A percentile compares a stretch with the other conserved stretches of the same genome.
Conservation (phyloP, 2,797 vertebrate species). For the Falco novaeseelandiae region DNA sequence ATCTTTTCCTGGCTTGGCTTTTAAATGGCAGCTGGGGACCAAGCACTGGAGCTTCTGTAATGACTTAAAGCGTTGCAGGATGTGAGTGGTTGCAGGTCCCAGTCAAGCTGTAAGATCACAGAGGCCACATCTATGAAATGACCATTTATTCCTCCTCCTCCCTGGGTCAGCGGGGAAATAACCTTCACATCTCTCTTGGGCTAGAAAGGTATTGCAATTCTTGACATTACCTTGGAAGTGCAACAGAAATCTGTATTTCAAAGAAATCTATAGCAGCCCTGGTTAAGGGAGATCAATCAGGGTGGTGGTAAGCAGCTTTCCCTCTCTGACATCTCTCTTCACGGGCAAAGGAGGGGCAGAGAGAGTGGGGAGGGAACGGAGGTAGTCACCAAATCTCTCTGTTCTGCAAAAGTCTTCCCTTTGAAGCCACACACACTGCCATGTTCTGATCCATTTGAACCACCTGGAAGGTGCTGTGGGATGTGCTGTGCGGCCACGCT, state of each 20-base stretch:
- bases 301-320: not conserved
- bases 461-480: not conserved
- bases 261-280: not conserved
- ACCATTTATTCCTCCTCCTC: not conserved
- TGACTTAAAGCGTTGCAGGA: not conserved
- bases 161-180: not conserved
- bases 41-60: not conserved
- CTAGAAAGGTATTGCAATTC: not conserved
- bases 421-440: not conserved
- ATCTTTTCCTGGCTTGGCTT: not conserved
- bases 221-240: not conserved
- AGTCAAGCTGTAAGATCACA: not conserved
- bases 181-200: not conserved
- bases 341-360: not conserved
- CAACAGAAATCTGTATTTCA: constrained; percentile 17
- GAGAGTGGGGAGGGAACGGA: not conserved
- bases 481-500: not conserved
- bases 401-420: not conserved
- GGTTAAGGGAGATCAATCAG: not conserved
- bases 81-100: not conserved
- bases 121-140: not conserved
- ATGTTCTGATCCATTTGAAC: not conserved
- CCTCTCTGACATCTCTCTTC: not conserved
- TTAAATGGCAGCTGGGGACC: not conserved
- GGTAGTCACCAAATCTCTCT: not conserved